Conservation (phyloP, 2,888 invertebrate genomes). For the Drosophila bunnanda region DNA sequence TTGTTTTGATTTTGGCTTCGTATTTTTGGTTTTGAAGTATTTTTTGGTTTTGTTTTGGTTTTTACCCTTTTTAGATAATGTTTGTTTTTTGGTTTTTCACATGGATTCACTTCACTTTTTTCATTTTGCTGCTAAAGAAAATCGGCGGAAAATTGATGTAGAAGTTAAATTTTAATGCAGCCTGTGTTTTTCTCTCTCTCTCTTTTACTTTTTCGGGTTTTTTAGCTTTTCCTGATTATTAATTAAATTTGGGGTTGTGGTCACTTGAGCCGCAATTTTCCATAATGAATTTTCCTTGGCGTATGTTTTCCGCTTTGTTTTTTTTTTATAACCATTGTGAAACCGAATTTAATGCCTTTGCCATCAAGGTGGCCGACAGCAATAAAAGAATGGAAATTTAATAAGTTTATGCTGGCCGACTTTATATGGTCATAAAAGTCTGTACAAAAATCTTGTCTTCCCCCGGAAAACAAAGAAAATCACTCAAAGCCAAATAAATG, state of each 20-base stretch:
- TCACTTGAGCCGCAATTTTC: conserved; percentile 47
- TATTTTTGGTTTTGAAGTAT: conserved; percentile 70
- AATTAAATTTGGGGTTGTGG: conserved; percentile 52
- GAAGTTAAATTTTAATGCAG: conserved; percentile 25
- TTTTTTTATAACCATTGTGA: conserved; percentile 54
- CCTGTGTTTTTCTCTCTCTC: conserved; percentile 17
- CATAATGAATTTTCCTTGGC: conserved; percentile 33
- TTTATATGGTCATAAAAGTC: conserved; percentile 65
- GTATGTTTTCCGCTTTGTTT: neutral
- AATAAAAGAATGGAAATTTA: conserved; percentile 69
- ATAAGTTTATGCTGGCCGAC: conserved; percentile 53
- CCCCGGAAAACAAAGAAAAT: conserved; percentile 66
- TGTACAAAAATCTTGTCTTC: conserved; percentile 41
- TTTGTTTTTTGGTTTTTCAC: conserved; percentile 43
- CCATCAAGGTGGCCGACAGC: conserved; percentile 33
- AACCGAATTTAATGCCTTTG: conserved; percentile 41
- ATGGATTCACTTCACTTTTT: conserved; percentile 44
- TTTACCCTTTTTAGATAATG: conserved; percentile 35
- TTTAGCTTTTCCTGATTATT: conserved; percentile 33
- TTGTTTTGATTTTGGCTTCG: conserved; percentile 57
- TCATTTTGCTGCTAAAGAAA: conserved; percentile 39
- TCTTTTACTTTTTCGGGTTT: neutral
- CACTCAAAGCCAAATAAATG: conserved; percentile 66
- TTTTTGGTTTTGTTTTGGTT: conserved; percentile 51
- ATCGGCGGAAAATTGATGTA: neutral